phyloP scores from a whole-genome alignment of 2,888 invertebrate species.

The Poecilus cupreus region DNA sequence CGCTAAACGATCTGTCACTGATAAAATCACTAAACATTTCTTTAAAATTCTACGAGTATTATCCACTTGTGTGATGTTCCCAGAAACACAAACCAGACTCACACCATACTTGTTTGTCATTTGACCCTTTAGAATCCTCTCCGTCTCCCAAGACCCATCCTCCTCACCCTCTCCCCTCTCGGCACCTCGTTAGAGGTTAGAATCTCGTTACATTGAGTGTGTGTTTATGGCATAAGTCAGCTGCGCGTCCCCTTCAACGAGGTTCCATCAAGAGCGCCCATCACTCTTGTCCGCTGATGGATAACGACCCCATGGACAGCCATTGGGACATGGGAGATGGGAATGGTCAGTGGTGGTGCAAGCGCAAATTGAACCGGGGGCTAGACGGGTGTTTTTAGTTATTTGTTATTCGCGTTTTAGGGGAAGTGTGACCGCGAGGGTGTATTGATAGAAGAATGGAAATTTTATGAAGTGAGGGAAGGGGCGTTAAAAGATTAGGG shows the following conservation, averaged over 20 bases:
- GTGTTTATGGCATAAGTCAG: conserved; percentile 72
- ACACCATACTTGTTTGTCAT: not conserved
- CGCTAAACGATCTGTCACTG: conserved; percentile 32
- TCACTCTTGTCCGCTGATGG: conserved; percentile 42
- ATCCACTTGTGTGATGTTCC: conserved; percentile 26
- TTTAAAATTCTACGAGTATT: conserved; percentile 1
- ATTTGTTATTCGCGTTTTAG: not conserved
- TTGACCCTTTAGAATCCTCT: not conserved
- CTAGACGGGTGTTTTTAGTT: not conserved
- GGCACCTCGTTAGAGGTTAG: conserved; percentile 67
- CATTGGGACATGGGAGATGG: conserved; percentile 2
- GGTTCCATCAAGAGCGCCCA: conserved; percentile 23
- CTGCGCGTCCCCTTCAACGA: not conserved
- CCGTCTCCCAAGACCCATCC: not conserved
- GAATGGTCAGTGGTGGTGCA: not conserved
- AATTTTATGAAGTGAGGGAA: too few relatives aligned
- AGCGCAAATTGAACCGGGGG: not conserved
- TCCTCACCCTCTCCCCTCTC: not conserved
- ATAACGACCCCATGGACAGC: conserved; percentile 57
- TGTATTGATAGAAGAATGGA: too few relatives aligned
- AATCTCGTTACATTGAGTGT: conserved; percentile 73
- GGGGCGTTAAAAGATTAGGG: too few relatives aligned
- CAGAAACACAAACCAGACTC: conserved; percentile 34
- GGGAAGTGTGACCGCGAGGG: not conserved
- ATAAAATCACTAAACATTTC: conserved; percentile 39